phyloP scores from a whole-genome alignment of 2,888 invertebrate genomes.

The Athripsodes cinereus region DNA sequence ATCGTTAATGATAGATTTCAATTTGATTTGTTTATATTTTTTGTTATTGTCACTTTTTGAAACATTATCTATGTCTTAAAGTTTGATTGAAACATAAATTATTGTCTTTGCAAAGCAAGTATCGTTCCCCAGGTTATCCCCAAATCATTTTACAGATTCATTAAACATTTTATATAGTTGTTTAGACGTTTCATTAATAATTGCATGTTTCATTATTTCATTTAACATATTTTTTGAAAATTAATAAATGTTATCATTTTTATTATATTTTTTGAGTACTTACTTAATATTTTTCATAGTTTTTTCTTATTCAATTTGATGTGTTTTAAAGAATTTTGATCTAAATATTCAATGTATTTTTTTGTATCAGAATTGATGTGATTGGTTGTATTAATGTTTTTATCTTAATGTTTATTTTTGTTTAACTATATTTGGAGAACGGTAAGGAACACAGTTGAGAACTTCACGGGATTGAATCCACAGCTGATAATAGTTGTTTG shows the following conservation, averaged over 20 bases:
- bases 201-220: not conserved
- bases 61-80: not conserved
- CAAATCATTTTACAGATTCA: conserved; percentile 27
- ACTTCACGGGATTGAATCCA: no score
- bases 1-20: not conserved
- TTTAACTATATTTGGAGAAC: no score
- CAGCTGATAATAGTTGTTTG: no score
- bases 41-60: not conserved
- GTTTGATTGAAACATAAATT: not conserved
- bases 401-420: no score
- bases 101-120: conserved; percentile 14
- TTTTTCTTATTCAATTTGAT: not conserved
- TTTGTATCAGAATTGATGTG: not conserved
- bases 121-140: conserved; percentile 46
- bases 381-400: not conserved
- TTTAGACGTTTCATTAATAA: not conserved
- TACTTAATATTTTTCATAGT: not conserved
- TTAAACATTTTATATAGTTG: not conserved
- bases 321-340: not conserved
- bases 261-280: no score
- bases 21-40: not conserved
- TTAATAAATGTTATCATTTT: not conserved
- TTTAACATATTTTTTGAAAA: not conserved
- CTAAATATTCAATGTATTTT: not conserved
- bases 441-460: no score